Percentiles rank a stretch among this genome's conserved stretches.
phyloP scores from a whole-genome alignment of 1,140 invertebrate genomes.

The Diprion similis region DNA sequence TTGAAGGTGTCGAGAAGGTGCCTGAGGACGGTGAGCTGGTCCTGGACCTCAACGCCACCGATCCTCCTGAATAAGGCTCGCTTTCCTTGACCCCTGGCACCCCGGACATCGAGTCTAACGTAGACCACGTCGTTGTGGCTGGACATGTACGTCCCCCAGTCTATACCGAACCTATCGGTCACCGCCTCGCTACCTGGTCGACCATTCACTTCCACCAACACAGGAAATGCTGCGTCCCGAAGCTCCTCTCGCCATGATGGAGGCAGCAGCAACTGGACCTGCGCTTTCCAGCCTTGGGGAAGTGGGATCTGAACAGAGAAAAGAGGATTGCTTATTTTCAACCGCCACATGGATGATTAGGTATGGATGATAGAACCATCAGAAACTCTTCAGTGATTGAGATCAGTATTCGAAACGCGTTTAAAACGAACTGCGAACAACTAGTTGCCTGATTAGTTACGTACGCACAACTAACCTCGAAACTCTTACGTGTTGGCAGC shows the following conservation, averaged over 20 bases:
- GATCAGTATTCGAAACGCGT: too few relatives aligned
- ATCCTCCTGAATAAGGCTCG: constrained; percentile 79
- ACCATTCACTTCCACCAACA: constrained; percentile 88
- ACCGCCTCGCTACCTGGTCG: constrained; percentile 88
- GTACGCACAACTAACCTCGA: constrained; percentile 62
- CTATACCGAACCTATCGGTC: constrained; percentile 82
- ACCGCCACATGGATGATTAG: too few relatives aligned
- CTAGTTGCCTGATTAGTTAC: too few relatives aligned
- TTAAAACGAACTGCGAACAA: too few relatives aligned
- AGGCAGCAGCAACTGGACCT: constrained; percentile 80
- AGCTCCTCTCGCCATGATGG: constrained; percentile 85
- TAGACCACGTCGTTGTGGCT: constrained; percentile 91
- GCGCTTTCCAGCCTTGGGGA: constrained; percentile 77
- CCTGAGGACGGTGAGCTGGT: constrained; percentile 86
- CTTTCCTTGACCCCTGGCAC: constrained; percentile 82
- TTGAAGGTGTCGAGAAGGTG: constrained; percentile 82
- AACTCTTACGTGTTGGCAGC: constrained; percentile 75
- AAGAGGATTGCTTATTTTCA: background rate
- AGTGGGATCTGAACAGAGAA: constrained; percentile 66
- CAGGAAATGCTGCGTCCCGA: constrained; percentile 83
- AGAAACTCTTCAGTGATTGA: too few relatives aligned
- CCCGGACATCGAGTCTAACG: constrained; percentile 86
- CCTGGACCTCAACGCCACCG: constrained; percentile 86
- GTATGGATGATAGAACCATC: too few relatives aligned
- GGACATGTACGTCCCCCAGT: constrained; percentile 94